These are phyloP conservation scores for Chondrilla cf. caribensis DNA, from an alignment of 37 sponge, comb jelly and placozoan species.

Conservation along the genomic window DNA sequence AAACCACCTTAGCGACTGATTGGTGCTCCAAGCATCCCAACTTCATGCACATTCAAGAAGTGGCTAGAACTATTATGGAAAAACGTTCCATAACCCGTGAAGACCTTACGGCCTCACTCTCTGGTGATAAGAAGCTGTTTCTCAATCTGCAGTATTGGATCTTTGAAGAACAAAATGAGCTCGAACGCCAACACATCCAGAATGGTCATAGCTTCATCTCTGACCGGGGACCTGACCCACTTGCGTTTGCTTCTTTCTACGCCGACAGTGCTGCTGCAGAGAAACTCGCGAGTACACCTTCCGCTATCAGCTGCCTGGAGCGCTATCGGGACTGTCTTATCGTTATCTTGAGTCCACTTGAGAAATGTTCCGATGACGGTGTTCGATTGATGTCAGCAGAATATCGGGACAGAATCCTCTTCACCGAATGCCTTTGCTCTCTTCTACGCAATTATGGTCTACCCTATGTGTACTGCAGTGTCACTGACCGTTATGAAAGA, in stretches of 20 bases:
- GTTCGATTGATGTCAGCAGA: constrained; percentile 25
- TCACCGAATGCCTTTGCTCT: constrained; percentile 29
- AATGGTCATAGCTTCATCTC: constrained; percentile 37
- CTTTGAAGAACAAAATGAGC: constrained; percentile 51
- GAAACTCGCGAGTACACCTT: background rate
- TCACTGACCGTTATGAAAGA: constrained; percentile 36
- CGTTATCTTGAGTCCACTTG: constrained; percentile 58
- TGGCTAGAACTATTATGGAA: constrained; percentile 59
- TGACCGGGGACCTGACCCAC: constrained; percentile 70
- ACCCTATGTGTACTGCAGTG: constrained; percentile 48
- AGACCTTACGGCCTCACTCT: constrained; percentile 43
- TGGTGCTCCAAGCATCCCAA: constrained; percentile 49
- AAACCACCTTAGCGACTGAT: constrained; percentile 61
- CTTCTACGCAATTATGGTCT: constrained; percentile 38
- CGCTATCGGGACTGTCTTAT: constrained; percentile 41
- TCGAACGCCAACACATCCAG: constrained; percentile 8
- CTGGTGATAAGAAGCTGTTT: constrained; percentile 37
- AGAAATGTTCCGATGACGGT: constrained; percentile 45
- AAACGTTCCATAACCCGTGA: constrained; percentile 24
- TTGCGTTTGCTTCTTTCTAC: constrained; percentile 14
- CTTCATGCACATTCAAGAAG: constrained; percentile 49
- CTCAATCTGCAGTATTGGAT: constrained; percentile 48
- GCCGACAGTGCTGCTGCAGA: background rate
- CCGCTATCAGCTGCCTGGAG: constrained; percentile 29
- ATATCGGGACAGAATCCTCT: constrained; percentile 27